These are phyloP conservation scores for Coecobrya sp. DNA, from an alignment of 2,888 invertebrate species.

Conservation along the genomic window DNA sequence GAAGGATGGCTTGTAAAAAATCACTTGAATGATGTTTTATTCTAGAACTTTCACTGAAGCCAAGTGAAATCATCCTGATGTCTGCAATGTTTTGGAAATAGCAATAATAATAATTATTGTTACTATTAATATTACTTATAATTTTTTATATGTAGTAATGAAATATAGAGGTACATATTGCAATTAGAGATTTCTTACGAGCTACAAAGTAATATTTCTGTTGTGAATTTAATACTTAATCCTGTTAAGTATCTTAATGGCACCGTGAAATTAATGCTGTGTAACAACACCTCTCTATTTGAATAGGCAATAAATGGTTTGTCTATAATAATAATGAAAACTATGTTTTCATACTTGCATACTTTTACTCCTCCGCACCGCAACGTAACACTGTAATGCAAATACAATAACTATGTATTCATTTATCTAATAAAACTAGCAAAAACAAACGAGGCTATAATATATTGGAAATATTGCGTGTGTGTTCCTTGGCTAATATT, in stretches of 20 bases:
- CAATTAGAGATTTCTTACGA: slow-evolving; percentile 75
- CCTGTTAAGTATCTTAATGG: slow-evolving; percentile 81
- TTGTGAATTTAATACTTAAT: slow-evolving; percentile 74
- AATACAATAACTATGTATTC: slow-evolving; percentile 3
- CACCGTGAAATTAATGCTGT: slow-evolving; percentile 75
- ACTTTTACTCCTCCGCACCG: background rate
- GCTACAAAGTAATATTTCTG: slow-evolving; percentile 33
- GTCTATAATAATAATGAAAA: slow-evolving; percentile 41
- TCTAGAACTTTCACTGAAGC: slow-evolving; percentile 7
- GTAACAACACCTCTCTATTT: slow-evolving; percentile 46
- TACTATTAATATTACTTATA: background rate
- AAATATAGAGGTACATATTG: slow-evolving; percentile 77
- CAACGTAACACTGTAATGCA: background rate
- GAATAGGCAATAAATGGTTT: slow-evolving; percentile 59
- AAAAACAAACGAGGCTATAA: background rate
- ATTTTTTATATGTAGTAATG: background rate
- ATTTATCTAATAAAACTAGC: background rate
- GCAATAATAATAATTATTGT: background rate
- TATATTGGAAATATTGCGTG: background rate
- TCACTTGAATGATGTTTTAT: slow-evolving; percentile 15
- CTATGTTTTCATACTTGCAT: slow-evolving; percentile 23
- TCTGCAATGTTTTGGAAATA: background rate
- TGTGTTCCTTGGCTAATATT: background rate
- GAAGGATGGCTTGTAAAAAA: slow-evolving; percentile 5
- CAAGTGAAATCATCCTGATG: slow-evolving; percentile 14